Conservation (phyloP, 2,888 invertebrate genomes). For the Chrysolina oricalcia region DNA sequence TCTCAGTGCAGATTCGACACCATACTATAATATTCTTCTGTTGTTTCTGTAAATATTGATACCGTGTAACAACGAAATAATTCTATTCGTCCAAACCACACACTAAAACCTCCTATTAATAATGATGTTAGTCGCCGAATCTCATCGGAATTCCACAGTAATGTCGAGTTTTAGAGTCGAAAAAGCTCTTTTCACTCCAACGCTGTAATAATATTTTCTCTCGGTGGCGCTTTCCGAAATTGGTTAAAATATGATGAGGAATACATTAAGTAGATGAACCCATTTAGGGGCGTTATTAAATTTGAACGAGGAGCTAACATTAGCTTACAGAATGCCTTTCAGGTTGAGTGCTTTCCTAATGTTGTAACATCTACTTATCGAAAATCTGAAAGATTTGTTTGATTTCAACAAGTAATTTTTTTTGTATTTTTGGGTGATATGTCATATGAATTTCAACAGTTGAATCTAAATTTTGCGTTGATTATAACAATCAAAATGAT, state of each 20-base stretch:
- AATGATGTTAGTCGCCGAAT: background rate
- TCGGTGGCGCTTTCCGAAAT: conserved; percentile 26
- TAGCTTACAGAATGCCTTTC: conserved; percentile 32
- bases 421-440: too few species aligned
- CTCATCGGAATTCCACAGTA: conserved; percentile 1
- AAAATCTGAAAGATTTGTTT: background rate
- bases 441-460: too few species aligned
- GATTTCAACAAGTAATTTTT: background rate
- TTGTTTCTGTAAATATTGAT: too few species aligned
- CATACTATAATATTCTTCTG: too few species aligned
- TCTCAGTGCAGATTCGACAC: too few species aligned
- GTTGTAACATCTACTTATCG: conserved; percentile 30
- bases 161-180: conserved; percentile 11
- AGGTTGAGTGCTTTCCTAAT: conserved; percentile 30
- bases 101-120: background rate
- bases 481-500: too few species aligned
- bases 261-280: conserved; percentile 38
- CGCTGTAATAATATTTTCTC: conserved; percentile 27
- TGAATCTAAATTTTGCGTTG: too few species aligned
- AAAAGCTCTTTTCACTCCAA: conserved; percentile 7
- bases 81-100: background rate
- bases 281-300: conserved; percentile 36
- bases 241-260: conserved; percentile 32
- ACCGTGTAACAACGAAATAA: too few species aligned
- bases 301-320: conserved; percentile 36